Evolutionary conservation across 1,140 invertebrate species (phyloP).

Genomic region (Anthonomus grandis): DNA sequence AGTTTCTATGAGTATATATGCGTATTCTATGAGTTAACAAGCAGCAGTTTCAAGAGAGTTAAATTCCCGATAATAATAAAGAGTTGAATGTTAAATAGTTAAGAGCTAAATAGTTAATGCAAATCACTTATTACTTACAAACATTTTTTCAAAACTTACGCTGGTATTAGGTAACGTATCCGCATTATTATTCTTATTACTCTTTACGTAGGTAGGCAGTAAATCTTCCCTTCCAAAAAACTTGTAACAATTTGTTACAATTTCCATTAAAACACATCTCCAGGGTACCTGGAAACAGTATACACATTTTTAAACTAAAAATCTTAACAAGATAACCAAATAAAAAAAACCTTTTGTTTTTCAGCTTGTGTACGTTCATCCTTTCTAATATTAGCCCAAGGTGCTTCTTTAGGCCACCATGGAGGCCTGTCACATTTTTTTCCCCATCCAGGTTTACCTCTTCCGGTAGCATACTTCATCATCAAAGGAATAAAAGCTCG

Average conservation of each 20-base stretch:
- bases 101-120: too few relatives aligned
- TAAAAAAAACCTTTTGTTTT: conserved; percentile 77
- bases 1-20: too few relatives aligned
- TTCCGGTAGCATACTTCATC: conserved; percentile 95
- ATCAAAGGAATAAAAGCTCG: conserved; percentile 96
- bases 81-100: too few relatives aligned
- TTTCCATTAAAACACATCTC: conserved; percentile 94
- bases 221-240: conserved; percentile 95
- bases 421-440: conserved; percentile 91
- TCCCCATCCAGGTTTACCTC: conserved; percentile 98
- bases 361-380: conserved; percentile 94
- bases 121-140: too few relatives aligned
- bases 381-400: conserved; percentile 97
- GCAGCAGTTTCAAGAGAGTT: too few relatives aligned
- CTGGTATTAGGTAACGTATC: too few relatives aligned
- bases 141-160: too few relatives aligned
- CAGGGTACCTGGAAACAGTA: conserved; percentile 81
- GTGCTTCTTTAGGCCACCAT: conserved; percentile 97
- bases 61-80: too few relatives aligned
- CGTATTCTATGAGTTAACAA: too few relatives aligned
- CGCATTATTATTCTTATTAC: too few relatives aligned
- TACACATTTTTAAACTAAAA: not conserved
- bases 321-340: not conserved
- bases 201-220: too few relatives aligned
- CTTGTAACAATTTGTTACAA: conserved; percentile 98